These are phyloP conservation scores for Festucalex cinctus DNA, from an alignment of 2,113 vertebrate genomes.

Conservation along the genomic window DNA sequence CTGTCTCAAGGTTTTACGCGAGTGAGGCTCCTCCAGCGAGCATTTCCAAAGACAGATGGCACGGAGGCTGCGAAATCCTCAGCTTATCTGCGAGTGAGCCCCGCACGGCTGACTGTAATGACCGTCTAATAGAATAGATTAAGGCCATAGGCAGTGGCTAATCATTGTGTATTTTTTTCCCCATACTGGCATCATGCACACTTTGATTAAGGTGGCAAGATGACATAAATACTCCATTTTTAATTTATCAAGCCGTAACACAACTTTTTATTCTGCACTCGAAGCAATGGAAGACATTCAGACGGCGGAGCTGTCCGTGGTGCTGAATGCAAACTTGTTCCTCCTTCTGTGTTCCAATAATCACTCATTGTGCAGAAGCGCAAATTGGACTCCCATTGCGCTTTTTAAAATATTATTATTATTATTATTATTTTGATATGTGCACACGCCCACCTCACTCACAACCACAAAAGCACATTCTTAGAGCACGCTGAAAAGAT, in stretches of 20 bases:
- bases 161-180: not conserved
- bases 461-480: not conserved
- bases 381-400: not conserved
- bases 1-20: constrained; percentile 2
- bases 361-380: not conserved
- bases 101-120: constrained; percentile 43
- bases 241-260: not conserved
- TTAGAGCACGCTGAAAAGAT: not conserved
- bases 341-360: not conserved
- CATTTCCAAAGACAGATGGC: constrained; percentile 59
- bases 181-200: not conserved
- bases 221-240: not conserved
- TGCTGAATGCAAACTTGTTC: constrained; percentile 5
- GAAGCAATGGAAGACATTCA: not conserved
- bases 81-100: constrained; percentile 48
- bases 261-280: not conserved
- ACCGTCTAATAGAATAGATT: constrained; percentile 17
- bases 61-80: constrained; percentile 54
- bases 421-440: no score
- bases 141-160: constrained; percentile 2
- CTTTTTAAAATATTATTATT: not conserved
- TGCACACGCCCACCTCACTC: not conserved
- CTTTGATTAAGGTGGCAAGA: not conserved
- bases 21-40: not conserved
- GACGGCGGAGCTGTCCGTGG: constrained; percentile 7